Evolutionary conservation across 2,113 vertebrate genomes (phyloP).

Genomic region (Lutjanus erythropterus): DNA sequence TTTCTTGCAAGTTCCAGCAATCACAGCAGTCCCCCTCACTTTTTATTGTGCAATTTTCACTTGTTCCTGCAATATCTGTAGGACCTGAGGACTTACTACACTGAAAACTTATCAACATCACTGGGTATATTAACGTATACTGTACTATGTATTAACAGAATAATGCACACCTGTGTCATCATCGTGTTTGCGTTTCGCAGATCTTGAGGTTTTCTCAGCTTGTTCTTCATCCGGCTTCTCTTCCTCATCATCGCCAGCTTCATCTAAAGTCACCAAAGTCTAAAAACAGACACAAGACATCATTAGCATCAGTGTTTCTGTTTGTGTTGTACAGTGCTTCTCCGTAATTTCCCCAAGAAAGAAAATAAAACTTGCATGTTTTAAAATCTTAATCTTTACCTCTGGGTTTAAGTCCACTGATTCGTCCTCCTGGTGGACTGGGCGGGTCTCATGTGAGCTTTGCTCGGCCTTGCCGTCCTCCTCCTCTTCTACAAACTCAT

Average conservation of each 20-base stretch:
- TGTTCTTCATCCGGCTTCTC: conserved; percentile 30
- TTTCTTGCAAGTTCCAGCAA: too few species aligned
- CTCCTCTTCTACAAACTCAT: conserved; percentile 57
- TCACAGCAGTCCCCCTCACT: too few species aligned
- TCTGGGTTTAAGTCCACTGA: conserved; percentile 65
- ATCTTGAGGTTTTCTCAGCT: background rate
- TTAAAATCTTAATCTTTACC: conserved; percentile 56
- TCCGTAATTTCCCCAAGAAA: background rate
- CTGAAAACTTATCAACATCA: too few species aligned
- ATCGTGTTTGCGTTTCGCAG: conserved; percentile 25
- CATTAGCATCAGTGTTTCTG: background rate
- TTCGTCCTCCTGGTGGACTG: conserved; percentile 48
- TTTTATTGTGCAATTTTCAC: too few species aligned
- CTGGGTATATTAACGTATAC: too few species aligned
- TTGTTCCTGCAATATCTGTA: too few species aligned
- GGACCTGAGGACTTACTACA: too few species aligned
- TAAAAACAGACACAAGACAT: conserved; percentile 6
- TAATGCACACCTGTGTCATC: conserved; percentile 42
- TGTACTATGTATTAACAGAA: background rate
- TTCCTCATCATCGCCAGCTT: conserved; percentile 86
- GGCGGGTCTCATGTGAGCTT: background rate
- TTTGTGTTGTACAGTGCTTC: background rate
- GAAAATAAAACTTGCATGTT: background rate
- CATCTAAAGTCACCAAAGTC: conserved; percentile 87
- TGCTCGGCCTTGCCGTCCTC: conserved; percentile 45